phyloP scores from a whole-genome alignment of 2,113 vertebrate species.

The Grammomys surdaster region DNA sequence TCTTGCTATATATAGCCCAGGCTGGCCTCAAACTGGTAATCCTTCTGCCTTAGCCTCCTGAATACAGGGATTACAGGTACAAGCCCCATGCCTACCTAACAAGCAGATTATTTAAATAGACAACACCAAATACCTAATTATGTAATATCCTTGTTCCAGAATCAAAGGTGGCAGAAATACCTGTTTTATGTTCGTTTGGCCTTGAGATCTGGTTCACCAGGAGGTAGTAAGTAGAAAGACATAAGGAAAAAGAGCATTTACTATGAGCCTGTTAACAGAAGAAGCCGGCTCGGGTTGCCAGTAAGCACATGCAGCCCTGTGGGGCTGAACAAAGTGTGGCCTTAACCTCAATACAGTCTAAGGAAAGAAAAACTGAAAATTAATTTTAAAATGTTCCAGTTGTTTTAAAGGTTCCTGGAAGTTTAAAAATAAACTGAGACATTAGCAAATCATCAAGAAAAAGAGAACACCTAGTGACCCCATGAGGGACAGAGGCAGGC shows the following conservation, averaged over 20 bases:
- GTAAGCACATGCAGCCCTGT: background rate
- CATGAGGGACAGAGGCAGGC: background rate
- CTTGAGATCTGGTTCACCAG: constrained; percentile 22
- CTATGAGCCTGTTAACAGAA: constrained; percentile 19
- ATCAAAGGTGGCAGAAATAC: constrained; percentile 52
- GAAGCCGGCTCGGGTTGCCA: background rate
- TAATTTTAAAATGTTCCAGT: constrained; percentile 16
- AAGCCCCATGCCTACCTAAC: background rate
- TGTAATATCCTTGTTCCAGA: background rate
- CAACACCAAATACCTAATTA: constrained; percentile 30
- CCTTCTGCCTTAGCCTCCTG: background rate
- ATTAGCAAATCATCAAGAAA: background rate
- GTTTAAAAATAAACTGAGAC: constrained; percentile 63
- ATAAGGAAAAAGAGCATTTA: background rate
- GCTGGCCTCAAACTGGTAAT: background rate
- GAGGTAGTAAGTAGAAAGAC: background rate
- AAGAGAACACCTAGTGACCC: background rate
- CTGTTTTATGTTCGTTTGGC: constrained; percentile 34
- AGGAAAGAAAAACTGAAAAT: constrained; percentile 58
- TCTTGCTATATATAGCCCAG: background rate
- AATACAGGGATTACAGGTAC: background rate
- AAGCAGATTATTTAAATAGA: constrained; percentile 14
- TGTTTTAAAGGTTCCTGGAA: background rate
- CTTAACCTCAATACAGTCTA: background rate
- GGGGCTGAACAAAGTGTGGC: constrained; percentile 8